Evolutionary conservation across 2,113 vertebrate species (phyloP).

Genomic region (Mustela nigripes): DNA sequence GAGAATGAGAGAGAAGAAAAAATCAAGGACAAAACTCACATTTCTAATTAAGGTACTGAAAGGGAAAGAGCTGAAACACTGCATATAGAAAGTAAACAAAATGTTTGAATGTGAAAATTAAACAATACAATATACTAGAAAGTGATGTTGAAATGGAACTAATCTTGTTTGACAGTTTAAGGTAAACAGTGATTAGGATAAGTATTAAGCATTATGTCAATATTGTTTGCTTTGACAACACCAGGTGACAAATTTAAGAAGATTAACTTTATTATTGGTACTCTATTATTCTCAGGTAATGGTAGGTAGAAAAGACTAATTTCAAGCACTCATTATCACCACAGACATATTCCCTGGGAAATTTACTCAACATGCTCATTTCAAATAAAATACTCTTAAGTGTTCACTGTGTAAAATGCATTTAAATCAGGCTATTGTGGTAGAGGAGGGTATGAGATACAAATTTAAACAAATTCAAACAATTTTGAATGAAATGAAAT

Average conservation of each 20-base stretch:
- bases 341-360: slow-evolving; percentile 1
- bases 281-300: slow-evolving; percentile 25
- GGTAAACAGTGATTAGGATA: slow-evolving; percentile 37
- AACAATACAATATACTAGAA: not conserved
- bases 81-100: not conserved
- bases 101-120: not conserved
- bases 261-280: not conserved
- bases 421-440: not conserved
- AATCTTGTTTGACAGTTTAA: slow-evolving; percentile 55
- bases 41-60: not conserved
- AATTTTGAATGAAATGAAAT: not conserved
- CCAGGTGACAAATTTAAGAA: not conserved
- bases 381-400: not conserved
- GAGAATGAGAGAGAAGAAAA: not conserved
- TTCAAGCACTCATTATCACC: slow-evolving; percentile 51
- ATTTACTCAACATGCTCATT: not conserved
- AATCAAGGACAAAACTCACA: not conserved
- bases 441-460: not conserved
- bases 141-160: not conserved
- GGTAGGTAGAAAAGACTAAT: slow-evolving; percentile 9
- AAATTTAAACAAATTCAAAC: not conserved
- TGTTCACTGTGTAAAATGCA: not conserved
- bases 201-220: not conserved
- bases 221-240: slow-evolving; percentile 55
- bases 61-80: not conserved